Conservation (phyloP, 2,888 invertebrate species). For the Harpalus rubripes region DNA sequence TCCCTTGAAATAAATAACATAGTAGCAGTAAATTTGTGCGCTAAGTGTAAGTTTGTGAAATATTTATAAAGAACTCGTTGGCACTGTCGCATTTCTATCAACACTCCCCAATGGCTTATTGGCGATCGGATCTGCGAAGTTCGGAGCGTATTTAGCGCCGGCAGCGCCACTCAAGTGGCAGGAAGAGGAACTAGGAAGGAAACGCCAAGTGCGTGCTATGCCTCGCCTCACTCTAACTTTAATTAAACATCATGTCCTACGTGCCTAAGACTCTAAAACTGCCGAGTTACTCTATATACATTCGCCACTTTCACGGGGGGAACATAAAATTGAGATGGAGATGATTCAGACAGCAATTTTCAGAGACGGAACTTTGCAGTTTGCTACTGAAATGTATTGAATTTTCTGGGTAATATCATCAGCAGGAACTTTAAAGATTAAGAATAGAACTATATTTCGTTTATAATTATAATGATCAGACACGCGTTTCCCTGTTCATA, state of each 20-base stretch:
- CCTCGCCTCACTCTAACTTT: constrained; percentile 60
- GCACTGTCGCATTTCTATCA: constrained; percentile 19
- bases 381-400: neutral
- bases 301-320: constrained; percentile 1
- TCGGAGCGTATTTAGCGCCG: constrained; percentile 17
- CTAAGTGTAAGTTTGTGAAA: neutral
- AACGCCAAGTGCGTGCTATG: constrained; percentile 61
- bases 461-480: too few relatives aligned
- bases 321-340: constrained; percentile 5
- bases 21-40: neutral
- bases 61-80: constrained; percentile 24
- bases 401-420: neutral
- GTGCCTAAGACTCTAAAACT: constrained; percentile 52
- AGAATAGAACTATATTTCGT: too few relatives aligned
- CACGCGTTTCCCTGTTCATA: too few relatives aligned
- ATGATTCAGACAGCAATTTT: neutral
- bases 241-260: constrained; percentile 63
- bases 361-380: neutral
- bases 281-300: constrained; percentile 45
- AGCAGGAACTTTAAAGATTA: too few relatives aligned
- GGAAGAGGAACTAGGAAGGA: constrained; percentile 54
- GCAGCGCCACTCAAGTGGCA: constrained; percentile 36
- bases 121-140: constrained; percentile 25
- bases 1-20: too few relatives aligned
- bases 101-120: constrained; percentile 40